These are phyloP conservation scores for Clupea harengus DNA, from an alignment of 2,113 vertebrate species.

Conservation along the genomic window DNA sequence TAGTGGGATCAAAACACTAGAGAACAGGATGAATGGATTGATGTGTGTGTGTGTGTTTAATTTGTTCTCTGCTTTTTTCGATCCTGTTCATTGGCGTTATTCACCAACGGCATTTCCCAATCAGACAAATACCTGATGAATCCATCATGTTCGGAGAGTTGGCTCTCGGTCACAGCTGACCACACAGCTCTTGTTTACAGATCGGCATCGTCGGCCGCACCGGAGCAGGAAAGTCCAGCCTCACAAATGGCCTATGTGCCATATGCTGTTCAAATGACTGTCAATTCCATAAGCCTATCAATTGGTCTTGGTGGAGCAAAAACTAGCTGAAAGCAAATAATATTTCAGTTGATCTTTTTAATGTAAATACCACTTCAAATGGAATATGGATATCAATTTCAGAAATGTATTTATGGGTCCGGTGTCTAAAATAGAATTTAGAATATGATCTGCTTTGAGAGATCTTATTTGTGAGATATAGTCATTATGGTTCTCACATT, in stretches of 20 bases:
- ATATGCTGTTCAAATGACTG: not conserved
- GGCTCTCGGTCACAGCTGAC: too few relatives aligned
- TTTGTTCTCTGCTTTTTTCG: not conserved
- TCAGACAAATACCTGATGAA: too few relatives aligned
- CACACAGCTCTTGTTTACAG: constrained; percentile 47
- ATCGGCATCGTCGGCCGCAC: constrained; percentile 94
- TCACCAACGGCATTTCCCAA: not conserved
- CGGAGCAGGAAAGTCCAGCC: constrained; percentile 95
- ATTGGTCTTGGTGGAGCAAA: not conserved
- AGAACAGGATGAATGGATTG: too few relatives aligned
- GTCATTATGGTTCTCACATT: not conserved
- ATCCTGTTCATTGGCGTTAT: not conserved
- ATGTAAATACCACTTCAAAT: not conserved
- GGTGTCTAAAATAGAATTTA: not conserved
- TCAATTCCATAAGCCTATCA: not conserved
- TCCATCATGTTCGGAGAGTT: too few relatives aligned
- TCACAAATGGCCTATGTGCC: constrained; percentile 88
- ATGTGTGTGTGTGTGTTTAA: too few relatives aligned
- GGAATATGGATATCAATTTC: not conserved
- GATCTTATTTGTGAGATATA: not conserved
- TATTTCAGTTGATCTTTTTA: not conserved
- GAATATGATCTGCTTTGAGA: not conserved
- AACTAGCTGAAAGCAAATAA: not conserved
- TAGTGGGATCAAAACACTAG: too few relatives aligned
- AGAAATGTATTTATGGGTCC: not conserved